Base-by-base conservation (phyloP, 2,797 vertebrate species). In the Cephalopachus bancanus region DNA sequence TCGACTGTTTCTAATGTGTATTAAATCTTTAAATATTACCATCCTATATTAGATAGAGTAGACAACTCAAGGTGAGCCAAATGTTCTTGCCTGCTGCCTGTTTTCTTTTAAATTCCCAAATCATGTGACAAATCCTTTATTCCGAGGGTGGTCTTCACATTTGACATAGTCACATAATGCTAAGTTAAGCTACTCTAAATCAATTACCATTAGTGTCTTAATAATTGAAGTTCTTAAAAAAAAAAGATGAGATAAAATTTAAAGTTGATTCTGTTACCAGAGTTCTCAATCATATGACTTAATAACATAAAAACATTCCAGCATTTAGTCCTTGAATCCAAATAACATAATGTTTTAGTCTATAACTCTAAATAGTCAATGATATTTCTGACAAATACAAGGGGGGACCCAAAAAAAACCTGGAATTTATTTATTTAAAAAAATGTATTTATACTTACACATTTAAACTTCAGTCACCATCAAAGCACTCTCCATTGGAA, bases 211-310 rank as follows among this genome's bases (percentile, higher is more conserved):
- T 85, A 51, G 26, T 59, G 59, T 33, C 7, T 79, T 90, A 79
- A 57, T 37, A 93, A 83, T 87, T 14, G 9, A 83, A 90, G 5
- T 80, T 55, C 4, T n/a, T 14, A 33, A 33, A 6, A 16, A 67
- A 44, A 85, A 81, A 79, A 67, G 44, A 78, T 65, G 33, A 80
- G 0, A 30, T 72, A 19, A 69, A 80, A 80, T 84, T 92, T 92
- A 83, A 88, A 79, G 89, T 69, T 83, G 28, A 76, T 53, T 92
- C 80, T 89, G 28, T 93, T 26, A 89, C 30, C 12, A 89, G 7
- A 8, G 30, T 19, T 53, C 20, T 74, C 62, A 86, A 11, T 57
- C 49, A 65, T 62, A 57, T 3, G 1, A 65, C 62, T 37, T 89
- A 83, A 62, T 72, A 81, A 80, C 75, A 62, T 59, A 75, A 62